Evolutionary conservation across 2,797 vertebrate species (phyloP).

Genomic region (Chlorospingus flavigularis): DNA sequence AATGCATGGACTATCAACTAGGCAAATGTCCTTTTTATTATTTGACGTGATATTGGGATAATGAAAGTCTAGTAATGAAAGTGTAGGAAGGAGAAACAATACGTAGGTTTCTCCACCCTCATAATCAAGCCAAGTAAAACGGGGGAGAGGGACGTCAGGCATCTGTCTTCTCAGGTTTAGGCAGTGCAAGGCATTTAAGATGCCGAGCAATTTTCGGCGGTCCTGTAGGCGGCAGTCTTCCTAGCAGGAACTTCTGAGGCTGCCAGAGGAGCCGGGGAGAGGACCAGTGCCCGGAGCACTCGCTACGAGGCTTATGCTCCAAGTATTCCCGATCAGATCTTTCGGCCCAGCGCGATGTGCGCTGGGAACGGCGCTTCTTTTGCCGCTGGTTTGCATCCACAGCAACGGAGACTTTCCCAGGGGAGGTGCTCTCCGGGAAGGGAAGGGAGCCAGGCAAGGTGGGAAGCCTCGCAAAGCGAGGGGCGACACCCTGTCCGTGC

Average conservation of each 20-base stretch:
- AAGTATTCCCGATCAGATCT: background rate
- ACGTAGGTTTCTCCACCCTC: background rate
- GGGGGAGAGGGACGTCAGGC: background rate
- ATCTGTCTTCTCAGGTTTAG: background rate
- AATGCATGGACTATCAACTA: background rate
- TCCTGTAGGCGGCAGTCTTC: conserved; percentile 35
- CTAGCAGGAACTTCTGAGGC: background rate
- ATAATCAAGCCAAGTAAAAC: background rate
- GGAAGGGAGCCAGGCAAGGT: background rate
- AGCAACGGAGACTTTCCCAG: background rate
- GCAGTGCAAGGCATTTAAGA: background rate
- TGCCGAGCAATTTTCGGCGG: background rate
- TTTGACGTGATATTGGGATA: background rate
- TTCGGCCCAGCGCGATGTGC: background rate
- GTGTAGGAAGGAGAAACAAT: too few species aligned
- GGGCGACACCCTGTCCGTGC: background rate
- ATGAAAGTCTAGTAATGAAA: background rate
- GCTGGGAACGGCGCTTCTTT: background rate
- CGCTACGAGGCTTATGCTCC: background rate
- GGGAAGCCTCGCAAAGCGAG: background rate
- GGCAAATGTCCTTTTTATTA: background rate
- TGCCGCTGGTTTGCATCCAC: background rate
- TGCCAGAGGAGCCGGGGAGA: background rate
- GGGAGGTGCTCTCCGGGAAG: background rate
- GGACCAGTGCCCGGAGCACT: background rate